Conservation (phyloP, 23 tunicate genomes). For the Ciona savignyi region DNA sequence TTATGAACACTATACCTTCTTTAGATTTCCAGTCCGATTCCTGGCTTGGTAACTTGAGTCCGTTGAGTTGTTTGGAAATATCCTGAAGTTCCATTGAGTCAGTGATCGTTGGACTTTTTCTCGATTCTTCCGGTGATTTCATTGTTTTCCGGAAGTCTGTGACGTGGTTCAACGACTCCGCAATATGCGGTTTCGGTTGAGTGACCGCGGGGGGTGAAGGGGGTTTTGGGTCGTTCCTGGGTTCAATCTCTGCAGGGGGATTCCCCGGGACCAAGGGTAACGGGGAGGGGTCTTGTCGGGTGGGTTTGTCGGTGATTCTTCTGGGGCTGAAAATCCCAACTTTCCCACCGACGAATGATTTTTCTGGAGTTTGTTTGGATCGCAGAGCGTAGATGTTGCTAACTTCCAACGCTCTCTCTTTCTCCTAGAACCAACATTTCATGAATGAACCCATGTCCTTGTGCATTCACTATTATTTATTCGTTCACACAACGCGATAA, state of each 20-base stretch:
- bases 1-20: too few species aligned
- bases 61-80: neutral
- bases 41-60: neutral
- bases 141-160: constrained; percentile 43
- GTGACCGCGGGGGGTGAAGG: constrained; percentile 4
- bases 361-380: constrained; percentile 44
- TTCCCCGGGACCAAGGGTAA: neutral
- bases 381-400: constrained; percentile 79
- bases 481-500: too few species aligned
- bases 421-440: constrained; percentile 34
- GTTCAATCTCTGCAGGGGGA: constrained; percentile 1
- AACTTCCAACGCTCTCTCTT: constrained; percentile 80
- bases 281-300: neutral
- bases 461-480: neutral
- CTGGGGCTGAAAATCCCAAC: constrained; percentile 14
- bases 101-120: neutral
- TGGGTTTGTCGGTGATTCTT: neutral
- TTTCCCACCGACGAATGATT: constrained; percentile 22
- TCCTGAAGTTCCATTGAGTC: neutral
- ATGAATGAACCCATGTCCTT: neutral
- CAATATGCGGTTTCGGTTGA: neutral
- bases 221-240: neutral
- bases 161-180: constrained; percentile 1
- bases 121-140: constrained; percentile 18
- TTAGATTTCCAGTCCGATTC: neutral